A percentile compares a stretch with the other conserved stretches of the same genome.
phyloP scores from a whole-genome alignment of 2,113 vertebrate species.

The Galeopterus variegatus region DNA sequence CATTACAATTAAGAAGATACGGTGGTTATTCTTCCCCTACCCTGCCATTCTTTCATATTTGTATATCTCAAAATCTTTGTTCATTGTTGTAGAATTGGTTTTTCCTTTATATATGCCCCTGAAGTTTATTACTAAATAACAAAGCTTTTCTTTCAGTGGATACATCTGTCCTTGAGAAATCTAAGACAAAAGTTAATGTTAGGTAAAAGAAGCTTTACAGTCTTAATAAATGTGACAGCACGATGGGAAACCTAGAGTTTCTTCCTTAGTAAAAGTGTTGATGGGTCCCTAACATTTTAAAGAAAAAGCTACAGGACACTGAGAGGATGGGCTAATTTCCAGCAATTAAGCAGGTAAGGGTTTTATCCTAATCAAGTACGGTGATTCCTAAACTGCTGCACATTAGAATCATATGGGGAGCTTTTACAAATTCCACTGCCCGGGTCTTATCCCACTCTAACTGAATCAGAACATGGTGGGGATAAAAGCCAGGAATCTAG shows the following conservation, averaged over 20 bases:
- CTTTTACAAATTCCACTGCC: not conserved
- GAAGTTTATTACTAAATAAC: not conserved
- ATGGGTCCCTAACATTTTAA: not conserved
- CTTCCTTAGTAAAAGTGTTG: not conserved
- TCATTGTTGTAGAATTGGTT: not conserved
- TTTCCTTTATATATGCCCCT: not conserved
- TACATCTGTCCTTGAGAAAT: not conserved
- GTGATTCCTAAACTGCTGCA: not conserved
- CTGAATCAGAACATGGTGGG: not conserved
- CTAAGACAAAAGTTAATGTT: not conserved
- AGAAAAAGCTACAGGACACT: not conserved
- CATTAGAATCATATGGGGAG: not conserved
- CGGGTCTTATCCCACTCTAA: not conserved
- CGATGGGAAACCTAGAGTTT: not conserved
- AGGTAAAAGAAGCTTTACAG: not conserved
- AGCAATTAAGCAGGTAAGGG: not conserved
- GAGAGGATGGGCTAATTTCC: not conserved
- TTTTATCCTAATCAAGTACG: not conserved
- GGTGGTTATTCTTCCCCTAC: not conserved
- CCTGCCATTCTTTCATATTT: not conserved
- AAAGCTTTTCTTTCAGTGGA: not conserved
- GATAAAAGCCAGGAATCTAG: not conserved
- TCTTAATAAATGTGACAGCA: not conserved
- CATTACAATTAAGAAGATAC: not conserved
- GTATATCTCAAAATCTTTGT: not conserved